Percentiles rank a stretch among this genome's conserved stretches.
Conservation (phyloP, 2,113 vertebrate genomes). For the Anolis sagrei region DNA sequence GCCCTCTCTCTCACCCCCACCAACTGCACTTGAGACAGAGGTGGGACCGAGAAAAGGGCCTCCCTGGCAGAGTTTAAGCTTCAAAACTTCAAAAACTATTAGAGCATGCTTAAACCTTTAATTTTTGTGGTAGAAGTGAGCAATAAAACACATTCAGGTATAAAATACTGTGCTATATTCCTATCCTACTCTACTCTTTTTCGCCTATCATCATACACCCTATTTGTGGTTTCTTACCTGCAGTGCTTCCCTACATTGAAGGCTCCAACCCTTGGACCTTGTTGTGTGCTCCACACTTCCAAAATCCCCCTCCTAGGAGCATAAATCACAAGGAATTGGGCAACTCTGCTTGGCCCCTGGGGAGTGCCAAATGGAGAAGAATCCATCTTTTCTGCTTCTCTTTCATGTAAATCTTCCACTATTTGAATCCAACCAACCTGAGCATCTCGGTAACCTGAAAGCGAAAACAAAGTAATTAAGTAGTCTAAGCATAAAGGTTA, state of each 20-base stretch:
- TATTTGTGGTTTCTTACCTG: slow-evolving; percentile 76
- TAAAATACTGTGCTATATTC: background rate
- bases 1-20: too few relatives aligned
- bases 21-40: too few relatives aligned
- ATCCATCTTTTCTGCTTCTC: slow-evolving; percentile 80
- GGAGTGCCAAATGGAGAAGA: slow-evolving; percentile 76
- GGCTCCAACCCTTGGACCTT: slow-evolving; percentile 93
- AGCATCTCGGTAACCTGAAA: slow-evolving; percentile 92
- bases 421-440: slow-evolving; percentile 95
- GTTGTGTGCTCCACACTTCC: slow-evolving; percentile 96
- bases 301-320: slow-evolving; percentile 93
- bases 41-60: too few relatives aligned
- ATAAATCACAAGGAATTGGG: slow-evolving; percentile 95
- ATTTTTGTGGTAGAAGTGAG: background rate
- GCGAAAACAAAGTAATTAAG: background rate
- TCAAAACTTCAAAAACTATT: too few relatives aligned
- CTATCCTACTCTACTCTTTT: background rate
- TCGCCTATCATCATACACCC: background rate
- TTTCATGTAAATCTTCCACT: slow-evolving; percentile 87
- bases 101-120: background rate
- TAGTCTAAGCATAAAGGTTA: background rate
- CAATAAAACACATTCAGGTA: too few relatives aligned
- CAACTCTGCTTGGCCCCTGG: slow-evolving; percentile 84
- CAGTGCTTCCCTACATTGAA: slow-evolving; percentile 98
- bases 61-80: too few relatives aligned